Conservation (phyloP, 2,797 vertebrate species). For the Heterohyrax brucei region DNA sequence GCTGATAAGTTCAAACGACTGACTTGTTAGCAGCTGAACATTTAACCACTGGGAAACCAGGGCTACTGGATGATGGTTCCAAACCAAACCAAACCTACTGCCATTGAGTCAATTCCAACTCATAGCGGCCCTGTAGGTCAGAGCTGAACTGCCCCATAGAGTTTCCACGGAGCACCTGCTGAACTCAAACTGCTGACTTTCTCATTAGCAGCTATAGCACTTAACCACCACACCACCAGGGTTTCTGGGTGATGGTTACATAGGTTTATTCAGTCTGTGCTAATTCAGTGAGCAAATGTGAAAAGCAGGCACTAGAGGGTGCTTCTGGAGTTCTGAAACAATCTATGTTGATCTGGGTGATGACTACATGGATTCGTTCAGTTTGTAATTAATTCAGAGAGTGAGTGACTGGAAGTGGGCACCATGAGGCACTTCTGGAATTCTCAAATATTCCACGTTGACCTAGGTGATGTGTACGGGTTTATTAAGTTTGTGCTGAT, state of each 20-base stretch:
- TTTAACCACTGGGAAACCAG: no score
- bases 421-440: background rate
- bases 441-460: conserved; percentile 30
- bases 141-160: no score
- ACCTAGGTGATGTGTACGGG: background rate
- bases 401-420: background rate
- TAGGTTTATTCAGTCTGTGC: background rate
- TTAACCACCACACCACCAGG: background rate
- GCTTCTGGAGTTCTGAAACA: background rate
- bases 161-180: no score
- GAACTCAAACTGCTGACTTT: background rate
- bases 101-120: no score
- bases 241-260: background rate
- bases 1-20: background rate
- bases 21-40: background rate
- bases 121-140: no score
- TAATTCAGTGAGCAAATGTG: background rate
- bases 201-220: background rate
- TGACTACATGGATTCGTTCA: background rate
- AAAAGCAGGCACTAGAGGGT: background rate
- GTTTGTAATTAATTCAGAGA: background rate
- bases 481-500: background rate
- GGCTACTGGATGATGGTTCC: no score
- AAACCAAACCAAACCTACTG: no score
- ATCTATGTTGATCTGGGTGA: background rate